Evolutionary conservation across 2,797 vertebrate species (phyloP).

Genomic region (Pygocentrus nattereri): DNA sequence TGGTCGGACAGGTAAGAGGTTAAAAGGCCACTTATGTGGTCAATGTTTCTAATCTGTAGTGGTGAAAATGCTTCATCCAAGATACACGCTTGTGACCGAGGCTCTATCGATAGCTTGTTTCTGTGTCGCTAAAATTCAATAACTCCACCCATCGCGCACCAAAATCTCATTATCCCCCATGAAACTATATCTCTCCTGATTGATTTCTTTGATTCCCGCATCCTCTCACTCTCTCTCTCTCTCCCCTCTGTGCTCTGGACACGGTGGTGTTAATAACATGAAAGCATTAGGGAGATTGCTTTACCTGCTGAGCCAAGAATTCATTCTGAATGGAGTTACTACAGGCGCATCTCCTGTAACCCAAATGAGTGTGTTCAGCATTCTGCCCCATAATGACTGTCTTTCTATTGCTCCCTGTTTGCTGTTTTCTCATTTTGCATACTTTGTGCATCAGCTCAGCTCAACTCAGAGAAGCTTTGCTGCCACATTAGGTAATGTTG

Average conservation of each 20-base stretch:
- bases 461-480: no score
- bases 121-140: constrained; percentile 34
- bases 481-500: no score
- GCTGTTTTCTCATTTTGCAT: no score
- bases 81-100: background rate
- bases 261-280: background rate
- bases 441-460: no score
- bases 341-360: no score
- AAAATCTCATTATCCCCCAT: constrained; percentile 43
- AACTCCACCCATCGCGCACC: constrained; percentile 28
- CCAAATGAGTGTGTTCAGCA: no score
- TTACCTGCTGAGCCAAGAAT: background rate
- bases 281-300: background rate
- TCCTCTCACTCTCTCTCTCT: constrained; percentile 28
- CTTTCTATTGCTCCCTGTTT: no score
- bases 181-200: constrained; percentile 35
- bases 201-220: constrained; percentile 29
- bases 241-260: background rate
- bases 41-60: constrained; percentile 2
- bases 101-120: constrained; percentile 30
- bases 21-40: constrained; percentile 16
- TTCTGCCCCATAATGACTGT: no score
- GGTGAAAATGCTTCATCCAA: constrained; percentile 23
- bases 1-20: constrained; percentile 12
- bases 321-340: background rate